A percentile compares a stretch with the other conserved stretches of the same genome.
These are phyloP conservation scores for Carposina sasakii DNA, from an alignment of 1,140 invertebrate genomes.

Conservation along the genomic window DNA sequence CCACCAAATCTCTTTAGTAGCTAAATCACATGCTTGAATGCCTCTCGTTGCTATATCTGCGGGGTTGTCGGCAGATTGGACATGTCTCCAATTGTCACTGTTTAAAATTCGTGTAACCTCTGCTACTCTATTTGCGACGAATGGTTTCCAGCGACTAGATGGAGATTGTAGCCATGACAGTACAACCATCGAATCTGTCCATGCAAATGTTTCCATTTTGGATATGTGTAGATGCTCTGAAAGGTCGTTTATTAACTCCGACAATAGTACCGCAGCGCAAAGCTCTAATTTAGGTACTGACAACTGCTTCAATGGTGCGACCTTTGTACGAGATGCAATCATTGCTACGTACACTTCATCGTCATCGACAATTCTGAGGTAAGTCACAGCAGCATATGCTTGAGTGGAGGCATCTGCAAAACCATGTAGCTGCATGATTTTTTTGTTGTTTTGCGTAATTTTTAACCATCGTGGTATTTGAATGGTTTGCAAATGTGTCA, in stretches of 20 bases:
- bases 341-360: constrained; percentile 15
- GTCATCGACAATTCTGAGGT: constrained; percentile 26
- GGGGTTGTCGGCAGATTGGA: constrained; percentile 41
- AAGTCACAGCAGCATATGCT: constrained; percentile 32
- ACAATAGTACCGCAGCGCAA: constrained; percentile 34
- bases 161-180: constrained; percentile 31
- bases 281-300: constrained; percentile 37
- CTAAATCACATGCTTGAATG: constrained; percentile 17
- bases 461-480: constrained; percentile 22
- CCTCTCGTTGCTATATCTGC: constrained; percentile 51
- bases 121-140: constrained; percentile 51
- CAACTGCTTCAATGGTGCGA: constrained; percentile 34
- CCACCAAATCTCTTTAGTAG: constrained; percentile 18
- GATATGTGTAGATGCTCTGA: constrained; percentile 28
- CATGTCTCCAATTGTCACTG: constrained; percentile 36
- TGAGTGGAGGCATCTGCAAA: constrained; percentile 34
- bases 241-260: constrained; percentile 20
- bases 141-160: constrained; percentile 32
- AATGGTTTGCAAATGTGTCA: constrained; percentile 25
- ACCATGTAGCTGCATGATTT: constrained; percentile 27
- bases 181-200: constrained; percentile 46
- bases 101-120: constrained; percentile 39
- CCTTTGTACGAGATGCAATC: constrained; percentile 22
- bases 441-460: constrained; percentile 8
- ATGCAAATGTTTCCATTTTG: constrained; percentile 36